Conservation (phyloP, 2,797 vertebrate species). For the Erpetoichthys calabaricus region DNA sequence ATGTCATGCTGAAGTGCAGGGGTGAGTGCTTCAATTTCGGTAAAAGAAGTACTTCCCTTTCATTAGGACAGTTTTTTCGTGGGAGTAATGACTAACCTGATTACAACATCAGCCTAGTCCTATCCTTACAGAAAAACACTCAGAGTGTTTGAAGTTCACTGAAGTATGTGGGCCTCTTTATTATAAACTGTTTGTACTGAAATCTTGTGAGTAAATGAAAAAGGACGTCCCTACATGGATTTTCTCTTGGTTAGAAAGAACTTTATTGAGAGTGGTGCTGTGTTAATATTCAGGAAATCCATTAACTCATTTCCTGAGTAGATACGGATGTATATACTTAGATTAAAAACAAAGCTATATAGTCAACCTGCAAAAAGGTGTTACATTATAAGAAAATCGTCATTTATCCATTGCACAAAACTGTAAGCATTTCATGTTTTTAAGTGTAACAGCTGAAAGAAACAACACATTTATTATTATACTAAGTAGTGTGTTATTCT, state of each 20-base stretch:
- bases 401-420: too few relatives aligned
- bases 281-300: conserved; percentile 1
- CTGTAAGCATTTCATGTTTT: too few relatives aligned
- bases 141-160: conserved; percentile 19
- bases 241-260: conserved; percentile 16
- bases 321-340: background rate
- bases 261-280: conserved; percentile 13
- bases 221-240: conserved; percentile 22
- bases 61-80: conserved; percentile 10
- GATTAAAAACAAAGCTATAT: background rate
- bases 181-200: conserved; percentile 37
- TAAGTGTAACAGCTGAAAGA: too few relatives aligned
- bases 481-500: too few relatives aligned
- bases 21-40: background rate
- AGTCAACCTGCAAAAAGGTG: background rate
- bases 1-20: background rate
- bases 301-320: background rate
- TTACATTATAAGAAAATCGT: background rate
- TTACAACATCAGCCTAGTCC: conserved; percentile 16
- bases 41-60: background rate
- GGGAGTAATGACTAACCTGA: conserved; percentile 27
- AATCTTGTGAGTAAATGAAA: conserved; percentile 23
- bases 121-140: conserved; percentile 32
- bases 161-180: conserved; percentile 31
- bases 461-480: too few relatives aligned